Evolutionary conservation across 2,797 vertebrate genomes (phyloP).

Genomic region (Hippocampus kuda): DNA sequence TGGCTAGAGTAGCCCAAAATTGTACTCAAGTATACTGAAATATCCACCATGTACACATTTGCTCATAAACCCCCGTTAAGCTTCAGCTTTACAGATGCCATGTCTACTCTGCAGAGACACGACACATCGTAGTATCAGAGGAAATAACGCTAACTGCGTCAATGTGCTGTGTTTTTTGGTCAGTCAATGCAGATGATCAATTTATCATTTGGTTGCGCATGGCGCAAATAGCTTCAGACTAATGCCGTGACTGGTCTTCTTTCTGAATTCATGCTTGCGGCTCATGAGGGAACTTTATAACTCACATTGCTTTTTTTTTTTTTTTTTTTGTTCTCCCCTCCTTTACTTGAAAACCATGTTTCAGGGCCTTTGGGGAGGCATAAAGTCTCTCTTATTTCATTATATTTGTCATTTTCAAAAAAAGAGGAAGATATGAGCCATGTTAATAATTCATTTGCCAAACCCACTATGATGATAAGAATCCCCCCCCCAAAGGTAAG

Average conservation of each 20-base stretch:
- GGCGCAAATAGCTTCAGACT: slow-evolving; percentile 25
- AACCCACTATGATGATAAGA: neutral
- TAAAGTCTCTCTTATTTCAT: slow-evolving; percentile 1
- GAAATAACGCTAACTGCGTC: neutral
- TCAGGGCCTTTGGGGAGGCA: slow-evolving; percentile 35
- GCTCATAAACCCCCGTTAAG: neutral
- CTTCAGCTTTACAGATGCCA: slow-evolving; percentile 1
- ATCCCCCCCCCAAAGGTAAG: slow-evolving; percentile 36
- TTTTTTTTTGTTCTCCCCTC: neutral
- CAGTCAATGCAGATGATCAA: slow-evolving; percentile 36
- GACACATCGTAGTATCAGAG: neutral
- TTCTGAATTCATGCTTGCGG: slow-evolving; percentile 26
- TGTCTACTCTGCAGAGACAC: neutral
- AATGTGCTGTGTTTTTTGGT: slow-evolving; percentile 45
- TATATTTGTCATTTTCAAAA: neutral
- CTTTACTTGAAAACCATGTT: slow-evolving; percentile 29
- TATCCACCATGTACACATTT: neutral
- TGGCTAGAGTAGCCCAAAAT: no score
- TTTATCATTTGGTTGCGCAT: slow-evolving; percentile 12
- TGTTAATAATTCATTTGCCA: neutral
- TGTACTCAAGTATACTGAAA: neutral
- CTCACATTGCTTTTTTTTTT: slow-evolving; percentile 34
- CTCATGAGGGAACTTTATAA: slow-evolving; percentile 37
- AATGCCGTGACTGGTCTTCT: slow-evolving; percentile 20
- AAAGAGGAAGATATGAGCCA: neutral